These are phyloP conservation scores for Cisticola juncidis DNA, from an alignment of 2,113 vertebrate species.

Conservation along the genomic window DNA sequence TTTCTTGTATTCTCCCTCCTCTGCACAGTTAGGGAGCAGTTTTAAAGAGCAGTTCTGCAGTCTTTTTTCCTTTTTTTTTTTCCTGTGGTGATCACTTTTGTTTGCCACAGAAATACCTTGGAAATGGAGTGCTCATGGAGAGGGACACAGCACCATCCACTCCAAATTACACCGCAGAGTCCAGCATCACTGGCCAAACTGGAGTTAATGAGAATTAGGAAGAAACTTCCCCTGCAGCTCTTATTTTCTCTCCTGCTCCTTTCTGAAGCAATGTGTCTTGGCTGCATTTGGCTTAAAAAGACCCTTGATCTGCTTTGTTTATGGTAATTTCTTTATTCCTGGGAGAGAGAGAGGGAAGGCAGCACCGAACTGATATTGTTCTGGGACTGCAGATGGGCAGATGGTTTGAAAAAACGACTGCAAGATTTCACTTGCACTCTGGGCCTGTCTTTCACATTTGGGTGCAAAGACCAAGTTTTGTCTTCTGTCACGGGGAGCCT, in stretches of 20 bases:
- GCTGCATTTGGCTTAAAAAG: slow-evolving; percentile 49
- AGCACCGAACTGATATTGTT: slow-evolving; percentile 56
- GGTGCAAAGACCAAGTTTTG: slow-evolving; percentile 61
- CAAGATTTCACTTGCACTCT: slow-evolving; percentile 65
- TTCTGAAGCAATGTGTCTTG: slow-evolving; percentile 36
- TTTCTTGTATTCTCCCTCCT: neutral
- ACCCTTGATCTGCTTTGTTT: slow-evolving; percentile 63
- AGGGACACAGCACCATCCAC: neutral
- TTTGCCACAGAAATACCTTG: slow-evolving; percentile 2
- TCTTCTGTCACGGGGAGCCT: slow-evolving; percentile 48
- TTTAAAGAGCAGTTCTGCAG: neutral
- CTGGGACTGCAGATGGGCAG: slow-evolving; percentile 62
- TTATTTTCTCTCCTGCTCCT: neutral
- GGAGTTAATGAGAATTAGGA: slow-evolving; percentile 8
- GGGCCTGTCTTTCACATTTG: slow-evolving; percentile 69
- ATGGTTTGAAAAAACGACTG: slow-evolving; percentile 62
- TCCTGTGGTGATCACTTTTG: neutral
- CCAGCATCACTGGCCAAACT: neutral
- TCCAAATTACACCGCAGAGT: neutral
- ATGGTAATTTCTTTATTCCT: slow-evolving; percentile 67
- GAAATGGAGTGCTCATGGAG: neutral
- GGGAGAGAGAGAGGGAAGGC: slow-evolving; percentile 30
- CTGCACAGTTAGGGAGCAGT: neutral
- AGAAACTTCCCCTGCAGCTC: slow-evolving; percentile 3
- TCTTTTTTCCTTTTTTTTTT: neutral